Percentiles rank a stretch among this genome's conserved stretches.
phyloP scores from a whole-genome alignment of 2,797 vertebrate genomes.

The Anguilla megastoma region DNA sequence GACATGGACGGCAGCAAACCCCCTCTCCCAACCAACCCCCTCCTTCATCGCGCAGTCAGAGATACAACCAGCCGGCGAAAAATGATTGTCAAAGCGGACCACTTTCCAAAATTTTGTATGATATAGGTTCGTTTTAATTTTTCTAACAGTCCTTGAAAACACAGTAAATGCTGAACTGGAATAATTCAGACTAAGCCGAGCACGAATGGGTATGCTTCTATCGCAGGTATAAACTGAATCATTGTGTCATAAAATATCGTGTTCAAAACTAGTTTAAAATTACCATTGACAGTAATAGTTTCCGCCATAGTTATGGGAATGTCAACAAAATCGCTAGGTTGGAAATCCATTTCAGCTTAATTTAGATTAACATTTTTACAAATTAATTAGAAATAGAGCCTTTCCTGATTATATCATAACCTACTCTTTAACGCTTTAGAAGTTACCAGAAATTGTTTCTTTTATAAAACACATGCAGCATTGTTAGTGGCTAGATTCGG shows the following conservation, averaged over 20 bases:
- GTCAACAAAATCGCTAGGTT: neutral
- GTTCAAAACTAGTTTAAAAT: neutral
- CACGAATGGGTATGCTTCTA: neutral
- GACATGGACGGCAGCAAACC: conserved; percentile 78
- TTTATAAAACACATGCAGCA: neutral
- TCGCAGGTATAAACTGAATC: neutral
- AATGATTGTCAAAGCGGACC: neutral
- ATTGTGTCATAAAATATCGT: neutral
- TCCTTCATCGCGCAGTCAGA: conserved; percentile 51
- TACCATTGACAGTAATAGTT: neutral
- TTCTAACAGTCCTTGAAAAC: neutral
- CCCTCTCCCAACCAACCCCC: conserved; percentile 68
- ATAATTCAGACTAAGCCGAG: neutral
- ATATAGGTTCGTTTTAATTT: neutral
- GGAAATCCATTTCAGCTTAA: neutral
- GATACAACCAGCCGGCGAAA: neutral
- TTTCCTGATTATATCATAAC: neutral
- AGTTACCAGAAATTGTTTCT: neutral
- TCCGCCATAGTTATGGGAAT: neutral
- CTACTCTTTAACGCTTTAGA: neutral
- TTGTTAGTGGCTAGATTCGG: neutral
- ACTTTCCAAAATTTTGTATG: neutral
- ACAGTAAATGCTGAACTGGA: neutral
- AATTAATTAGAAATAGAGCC: neutral
- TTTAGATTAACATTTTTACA: neutral